Conservation (phyloP, 2,113 vertebrate genomes). For the Euleptes europaea region DNA sequence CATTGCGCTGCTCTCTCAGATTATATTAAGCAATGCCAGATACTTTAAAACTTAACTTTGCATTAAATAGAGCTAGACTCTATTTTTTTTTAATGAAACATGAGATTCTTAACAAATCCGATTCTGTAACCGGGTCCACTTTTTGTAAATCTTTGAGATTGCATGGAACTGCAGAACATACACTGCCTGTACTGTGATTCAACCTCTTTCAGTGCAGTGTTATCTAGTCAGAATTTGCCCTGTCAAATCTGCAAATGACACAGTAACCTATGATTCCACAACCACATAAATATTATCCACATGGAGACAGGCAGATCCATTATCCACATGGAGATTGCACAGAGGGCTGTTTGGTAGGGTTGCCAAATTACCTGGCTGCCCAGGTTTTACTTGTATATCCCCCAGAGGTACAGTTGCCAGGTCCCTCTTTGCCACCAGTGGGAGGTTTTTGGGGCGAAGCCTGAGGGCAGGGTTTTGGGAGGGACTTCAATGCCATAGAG, state of each 20-base stretch:
- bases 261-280: neutral
- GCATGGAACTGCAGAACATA: neutral
- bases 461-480: too few species aligned
- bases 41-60: neutral
- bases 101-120: neutral
- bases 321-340: too few species aligned
- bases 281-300: neutral
- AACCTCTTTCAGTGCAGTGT: neutral
- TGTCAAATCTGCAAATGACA: neutral
- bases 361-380: too few species aligned
- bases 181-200: neutral
- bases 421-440: too few species aligned
- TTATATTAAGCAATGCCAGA: neutral
- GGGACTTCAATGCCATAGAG: too few species aligned
- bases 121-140: neutral
- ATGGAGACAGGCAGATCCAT: neutral
- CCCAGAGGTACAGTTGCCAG: too few species aligned
- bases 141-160: neutral
- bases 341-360: too few species aligned
- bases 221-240: neutral
- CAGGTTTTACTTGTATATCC: too few species aligned
- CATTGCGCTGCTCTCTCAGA: neutral
- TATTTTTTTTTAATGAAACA: neutral
- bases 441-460: too few species aligned
- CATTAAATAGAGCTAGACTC: neutral